phyloP scores from a whole-genome alignment of 37 sponge, comb jelly and placozoan species.

The Mnemiopsis leidyi region DNA sequence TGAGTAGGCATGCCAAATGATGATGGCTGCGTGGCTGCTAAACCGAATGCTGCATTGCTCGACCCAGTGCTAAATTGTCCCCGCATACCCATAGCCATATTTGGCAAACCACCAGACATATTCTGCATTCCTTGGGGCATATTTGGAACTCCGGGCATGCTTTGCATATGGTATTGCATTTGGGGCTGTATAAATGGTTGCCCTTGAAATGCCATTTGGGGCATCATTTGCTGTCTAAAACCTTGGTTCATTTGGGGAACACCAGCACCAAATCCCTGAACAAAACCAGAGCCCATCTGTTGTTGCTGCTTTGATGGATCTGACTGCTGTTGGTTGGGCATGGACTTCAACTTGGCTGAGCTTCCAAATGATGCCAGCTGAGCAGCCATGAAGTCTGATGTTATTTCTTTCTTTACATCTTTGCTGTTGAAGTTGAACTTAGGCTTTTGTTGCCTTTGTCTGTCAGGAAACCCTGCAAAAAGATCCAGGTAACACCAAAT shows the following conservation, averaged over 20 bases:
- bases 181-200: background rate
- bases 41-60: background rate
- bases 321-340: background rate
- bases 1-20: background rate
- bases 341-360: slow-evolving; percentile 10
- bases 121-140: background rate
- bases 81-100: background rate
- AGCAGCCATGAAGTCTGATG: slow-evolving; percentile 15
- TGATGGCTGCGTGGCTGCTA: background rate
- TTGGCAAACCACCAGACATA: background rate
- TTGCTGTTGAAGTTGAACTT: slow-evolving; percentile 62
- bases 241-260: background rate
- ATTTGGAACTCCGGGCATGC: background rate
- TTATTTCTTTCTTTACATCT: slow-evolving; percentile 20
- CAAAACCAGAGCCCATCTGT: background rate
- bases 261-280: background rate
- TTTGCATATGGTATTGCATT: background rate
- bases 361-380: slow-evolving; percentile 60
- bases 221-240: background rate
- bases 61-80: background rate
- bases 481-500: too few species aligned
- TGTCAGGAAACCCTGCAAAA: background rate
- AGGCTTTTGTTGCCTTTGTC: background rate
- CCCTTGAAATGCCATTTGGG: background rate
- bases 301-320: background rate